Evolutionary conservation across 2,797 vertebrate genomes (phyloP).

Genomic region (Tapirus indicus): DNA sequence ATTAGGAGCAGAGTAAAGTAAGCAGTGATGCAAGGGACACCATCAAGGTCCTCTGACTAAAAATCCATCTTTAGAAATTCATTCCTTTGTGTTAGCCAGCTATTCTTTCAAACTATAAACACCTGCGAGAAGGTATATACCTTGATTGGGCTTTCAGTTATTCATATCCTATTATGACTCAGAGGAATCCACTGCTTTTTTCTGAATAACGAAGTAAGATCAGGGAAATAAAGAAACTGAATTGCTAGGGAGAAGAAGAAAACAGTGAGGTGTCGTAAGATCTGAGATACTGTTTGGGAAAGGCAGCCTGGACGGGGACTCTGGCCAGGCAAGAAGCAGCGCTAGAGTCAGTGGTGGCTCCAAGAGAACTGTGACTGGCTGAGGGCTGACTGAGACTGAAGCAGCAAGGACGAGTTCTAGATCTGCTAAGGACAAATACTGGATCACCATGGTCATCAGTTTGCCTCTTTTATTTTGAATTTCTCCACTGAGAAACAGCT

Average conservation of each 20-base stretch:
- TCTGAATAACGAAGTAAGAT: neutral
- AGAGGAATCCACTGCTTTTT: neutral
- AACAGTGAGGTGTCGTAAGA: neutral
- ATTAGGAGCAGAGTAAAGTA: neutral
- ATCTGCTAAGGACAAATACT: neutral
- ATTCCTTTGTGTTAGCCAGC: neutral
- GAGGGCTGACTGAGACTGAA: neutral
- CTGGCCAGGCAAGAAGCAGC: neutral
- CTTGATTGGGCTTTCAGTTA: neutral
- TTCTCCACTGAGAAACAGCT: neutral
- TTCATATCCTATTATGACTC: neutral
- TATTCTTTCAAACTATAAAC: neutral
- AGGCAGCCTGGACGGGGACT: neutral
- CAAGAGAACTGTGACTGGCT: neutral
- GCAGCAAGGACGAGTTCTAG: neutral
- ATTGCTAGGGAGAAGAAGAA: neutral
- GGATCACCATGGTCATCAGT: neutral
- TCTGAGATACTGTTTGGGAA: neutral
- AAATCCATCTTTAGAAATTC: neutral
- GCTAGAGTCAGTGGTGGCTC: neutral
- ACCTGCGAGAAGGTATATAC: neutral
- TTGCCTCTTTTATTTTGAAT: neutral
- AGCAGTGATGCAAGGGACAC: neutral
- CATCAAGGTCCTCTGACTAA: neutral
- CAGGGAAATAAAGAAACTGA: neutral